Base-by-base conservation (phyloP, 1,140 invertebrate genomes). In the Eumaeus atala region DNA sequence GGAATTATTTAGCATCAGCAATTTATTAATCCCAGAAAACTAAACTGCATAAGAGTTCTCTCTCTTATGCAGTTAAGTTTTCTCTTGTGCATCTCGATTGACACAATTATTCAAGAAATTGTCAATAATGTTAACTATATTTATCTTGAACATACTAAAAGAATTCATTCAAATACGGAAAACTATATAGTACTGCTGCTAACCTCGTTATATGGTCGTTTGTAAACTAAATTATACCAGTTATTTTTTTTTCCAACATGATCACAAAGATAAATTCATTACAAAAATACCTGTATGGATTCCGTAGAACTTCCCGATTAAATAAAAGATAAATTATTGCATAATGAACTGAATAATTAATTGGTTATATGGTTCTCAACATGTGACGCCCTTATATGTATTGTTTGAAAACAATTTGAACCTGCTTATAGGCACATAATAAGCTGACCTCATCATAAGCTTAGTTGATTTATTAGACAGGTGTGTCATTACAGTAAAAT, bases 241-340 rank as follows among this genome's bases (percentile, higher is more conserved):
- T 44, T 12, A 44, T 44, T 44, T 14, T 16, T 44, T 14, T 44
- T 44, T 40, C 38, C 38, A 40, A 40, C 14, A 9, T 44, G 16
- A 44, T 16, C 40, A 44, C 40, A 44, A 44, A 16, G 17, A 44
- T 44, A 14, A 44, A 44, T 44, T 9, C 40, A 44, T 44, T 44
- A 44, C 9, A 44, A 44, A 14, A 12, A 44, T 44, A 17, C 14
- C 17, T 16, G 14, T 17, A 7, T 44, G 16, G 40, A 44, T 44
- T 44, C 40, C 40, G 17, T 9, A 44, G 40, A 44, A 44, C 40
- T 44, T 44, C 40, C 40, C 40, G 12, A 17, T 44, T 9, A 44
- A 44, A 44, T 17, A 44, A 44, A 16, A 44, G 17, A 44, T 44
- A 44, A 16, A 9, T 16, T 14, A 14, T 16, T 16, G 16, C 14